Conservation (phyloP, 2,797 vertebrate genomes). For the Cirrhinus molitorella region DNA sequence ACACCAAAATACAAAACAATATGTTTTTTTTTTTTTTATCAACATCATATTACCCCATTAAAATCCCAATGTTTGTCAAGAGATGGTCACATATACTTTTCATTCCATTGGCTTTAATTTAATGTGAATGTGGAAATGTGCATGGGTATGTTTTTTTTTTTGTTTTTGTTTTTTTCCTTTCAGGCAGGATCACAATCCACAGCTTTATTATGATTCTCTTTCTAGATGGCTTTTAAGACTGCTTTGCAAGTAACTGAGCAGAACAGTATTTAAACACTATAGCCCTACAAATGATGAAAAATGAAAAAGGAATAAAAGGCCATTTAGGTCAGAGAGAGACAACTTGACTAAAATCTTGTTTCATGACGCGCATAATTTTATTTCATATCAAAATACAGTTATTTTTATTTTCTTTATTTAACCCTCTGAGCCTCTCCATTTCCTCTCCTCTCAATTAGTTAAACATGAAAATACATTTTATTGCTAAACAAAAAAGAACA, state of each 20-base stretch:
- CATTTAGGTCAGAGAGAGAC: no score
- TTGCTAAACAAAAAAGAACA: no score
- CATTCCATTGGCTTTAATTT: no score
- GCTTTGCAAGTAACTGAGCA: background rate
- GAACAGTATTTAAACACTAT: background rate
- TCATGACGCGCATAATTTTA: background rate
- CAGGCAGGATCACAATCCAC: background rate
- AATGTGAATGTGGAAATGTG: no score
- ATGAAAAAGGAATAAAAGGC: background rate
- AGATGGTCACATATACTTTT: background rate
- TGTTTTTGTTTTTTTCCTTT: no score
- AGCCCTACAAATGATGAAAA: background rate
- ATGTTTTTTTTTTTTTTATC: no score
- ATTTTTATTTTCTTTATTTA: background rate
- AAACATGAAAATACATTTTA: no score
- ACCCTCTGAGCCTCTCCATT: background rate
- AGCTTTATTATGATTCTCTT: background rate
- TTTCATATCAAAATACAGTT: background rate
- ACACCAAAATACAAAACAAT: no score
- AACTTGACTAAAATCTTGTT: background rate
- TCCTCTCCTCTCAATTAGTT: no score
- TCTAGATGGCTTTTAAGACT: background rate
- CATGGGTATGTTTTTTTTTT: background rate
- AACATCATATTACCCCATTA: no score
- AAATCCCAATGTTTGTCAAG: background rate